Percentiles rank a stretch among this genome's conserved stretches.
Conservation (phyloP, 2,797 vertebrate species). For the Danio aesculapii region DNA sequence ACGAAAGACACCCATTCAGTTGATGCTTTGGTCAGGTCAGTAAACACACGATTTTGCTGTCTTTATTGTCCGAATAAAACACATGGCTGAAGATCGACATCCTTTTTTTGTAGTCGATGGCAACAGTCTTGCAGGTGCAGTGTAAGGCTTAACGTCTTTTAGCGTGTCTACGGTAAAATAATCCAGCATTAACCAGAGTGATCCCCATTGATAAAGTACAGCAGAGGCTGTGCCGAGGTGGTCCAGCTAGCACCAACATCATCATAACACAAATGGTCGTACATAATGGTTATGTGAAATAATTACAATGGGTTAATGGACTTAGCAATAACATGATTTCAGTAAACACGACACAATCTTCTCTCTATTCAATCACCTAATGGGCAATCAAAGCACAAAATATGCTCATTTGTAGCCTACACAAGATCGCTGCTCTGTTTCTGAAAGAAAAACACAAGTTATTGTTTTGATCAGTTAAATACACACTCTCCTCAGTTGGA, state of each 20-base stretch:
- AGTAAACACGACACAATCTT: constrained; percentile 29
- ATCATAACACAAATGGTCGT: constrained; percentile 62
- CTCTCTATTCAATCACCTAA: constrained; percentile 22
- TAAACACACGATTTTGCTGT: constrained; percentile 79
- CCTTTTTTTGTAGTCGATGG: constrained; percentile 69
- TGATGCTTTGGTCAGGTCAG: constrained; percentile 62
- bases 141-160: constrained; percentile 80
- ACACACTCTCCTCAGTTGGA: neutral
- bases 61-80: constrained; percentile 76
- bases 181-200: constrained; percentile 64
- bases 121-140: constrained; percentile 78
- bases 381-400: constrained; percentile 17
- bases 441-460: neutral
- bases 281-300: constrained; percentile 62
- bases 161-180: constrained; percentile 73
- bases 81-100: constrained; percentile 65
- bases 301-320: constrained; percentile 57
- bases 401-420: constrained; percentile 2
- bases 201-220: constrained; percentile 62
- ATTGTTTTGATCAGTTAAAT: constrained; percentile 18
- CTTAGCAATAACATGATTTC: constrained; percentile 39
- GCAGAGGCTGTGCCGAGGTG: constrained; percentile 57
- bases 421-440: neutral
- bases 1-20: constrained; percentile 37
- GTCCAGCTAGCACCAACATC: constrained; percentile 76